Evolutionary conservation across 2,113 vertebrate genomes (phyloP).

Genomic region (Plestiodon gilberti): DNA sequence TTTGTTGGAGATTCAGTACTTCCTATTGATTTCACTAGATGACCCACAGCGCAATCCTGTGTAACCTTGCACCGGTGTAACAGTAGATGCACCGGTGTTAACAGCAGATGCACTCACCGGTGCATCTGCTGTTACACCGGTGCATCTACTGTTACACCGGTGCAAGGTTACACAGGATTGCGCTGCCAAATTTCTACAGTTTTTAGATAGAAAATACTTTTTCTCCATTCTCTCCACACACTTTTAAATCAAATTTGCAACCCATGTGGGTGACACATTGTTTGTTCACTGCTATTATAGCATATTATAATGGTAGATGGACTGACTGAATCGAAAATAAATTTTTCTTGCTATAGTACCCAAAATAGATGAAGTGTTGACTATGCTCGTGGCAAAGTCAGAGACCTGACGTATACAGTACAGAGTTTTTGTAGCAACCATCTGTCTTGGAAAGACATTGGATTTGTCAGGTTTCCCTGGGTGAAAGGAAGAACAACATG

Average conservation of each 20-base stretch:
- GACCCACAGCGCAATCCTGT: no score
- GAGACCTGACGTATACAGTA: not conserved
- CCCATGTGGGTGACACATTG: accelerated
- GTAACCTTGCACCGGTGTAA: no score
- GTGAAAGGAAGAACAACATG: not conserved
- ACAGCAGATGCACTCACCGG: no score
- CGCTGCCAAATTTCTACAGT: not conserved
- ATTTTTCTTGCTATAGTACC: not conserved
- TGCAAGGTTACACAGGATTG: no score
- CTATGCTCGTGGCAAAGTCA: not conserved
- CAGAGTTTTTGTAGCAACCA: not conserved
- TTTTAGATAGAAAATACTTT: not conserved
- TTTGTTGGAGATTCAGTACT: not conserved
- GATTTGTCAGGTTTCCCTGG: not conserved
- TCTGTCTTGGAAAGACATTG: not conserved
- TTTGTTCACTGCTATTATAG: conserved; percentile 26
- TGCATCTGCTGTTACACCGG: no score
- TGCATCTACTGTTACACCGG: no score
- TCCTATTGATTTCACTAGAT: not conserved
- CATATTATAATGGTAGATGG: conserved; percentile 1
- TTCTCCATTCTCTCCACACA: not conserved
- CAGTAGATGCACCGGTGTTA: no score
- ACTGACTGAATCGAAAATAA: not conserved
- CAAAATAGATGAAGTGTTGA: conserved; percentile 13
- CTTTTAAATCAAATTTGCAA: not conserved